Evolutionary conservation across 1,140 invertebrate genomes (phyloP).

Genomic region (Babylonia areolata): DNA sequence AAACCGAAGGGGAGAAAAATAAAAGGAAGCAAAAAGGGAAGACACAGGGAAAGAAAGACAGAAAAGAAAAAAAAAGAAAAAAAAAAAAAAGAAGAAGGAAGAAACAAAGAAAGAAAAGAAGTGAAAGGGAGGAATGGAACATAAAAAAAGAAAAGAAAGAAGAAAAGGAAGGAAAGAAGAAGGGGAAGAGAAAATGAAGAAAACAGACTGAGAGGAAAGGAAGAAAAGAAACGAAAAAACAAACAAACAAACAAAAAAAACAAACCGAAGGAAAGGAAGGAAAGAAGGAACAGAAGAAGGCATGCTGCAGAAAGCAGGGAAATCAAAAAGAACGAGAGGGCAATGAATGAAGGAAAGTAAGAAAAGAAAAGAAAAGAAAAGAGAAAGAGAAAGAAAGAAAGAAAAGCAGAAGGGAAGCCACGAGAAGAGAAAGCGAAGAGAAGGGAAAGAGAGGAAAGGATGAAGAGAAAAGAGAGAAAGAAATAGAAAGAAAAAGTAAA

Average conservation of each 20-base stretch:
- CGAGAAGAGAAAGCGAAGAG: no score
- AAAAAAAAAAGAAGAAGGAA: not conserved
- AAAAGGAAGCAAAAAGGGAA: not conserved
- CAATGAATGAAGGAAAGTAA: not conserved
- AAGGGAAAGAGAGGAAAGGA: not conserved
- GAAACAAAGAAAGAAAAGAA: not conserved
- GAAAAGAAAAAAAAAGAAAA: not conserved
- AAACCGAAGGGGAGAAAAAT: no score
- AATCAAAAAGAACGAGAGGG: not conserved
- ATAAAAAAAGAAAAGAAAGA: not conserved
- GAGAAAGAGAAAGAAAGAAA: not conserved
- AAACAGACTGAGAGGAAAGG: not conserved
- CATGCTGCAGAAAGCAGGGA: no score
- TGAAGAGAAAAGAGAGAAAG: not conserved
- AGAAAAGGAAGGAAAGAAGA: not conserved
- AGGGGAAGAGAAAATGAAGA: not conserved
- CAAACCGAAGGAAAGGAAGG: not conserved
- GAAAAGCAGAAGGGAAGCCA: not conserved
- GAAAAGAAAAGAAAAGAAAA: not conserved
- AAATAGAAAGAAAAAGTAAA: not conserved
- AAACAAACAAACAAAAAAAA: no score
- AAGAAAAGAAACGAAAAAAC: not conserved
- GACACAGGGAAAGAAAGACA: not conserved
- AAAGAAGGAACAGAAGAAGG: not conserved
- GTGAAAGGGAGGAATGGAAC: not conserved